phyloP scores from a whole-genome alignment of 1,140 invertebrate genomes.

The Papilio polytes region DNA sequence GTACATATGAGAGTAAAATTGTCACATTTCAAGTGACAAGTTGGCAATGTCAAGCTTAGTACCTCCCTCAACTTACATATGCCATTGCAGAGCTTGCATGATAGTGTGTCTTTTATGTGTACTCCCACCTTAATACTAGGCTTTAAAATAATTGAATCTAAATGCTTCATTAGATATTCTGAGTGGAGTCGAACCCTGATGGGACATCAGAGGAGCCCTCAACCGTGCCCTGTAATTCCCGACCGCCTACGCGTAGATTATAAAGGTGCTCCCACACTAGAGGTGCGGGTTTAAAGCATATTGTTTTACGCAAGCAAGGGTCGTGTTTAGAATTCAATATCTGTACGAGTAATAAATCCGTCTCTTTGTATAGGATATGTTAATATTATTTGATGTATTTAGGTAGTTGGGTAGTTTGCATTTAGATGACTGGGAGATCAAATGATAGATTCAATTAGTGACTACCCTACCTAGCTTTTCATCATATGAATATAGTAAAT shows the following conservation, averaged over 20 bases:
- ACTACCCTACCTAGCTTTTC: no score
- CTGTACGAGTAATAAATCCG: not conserved
- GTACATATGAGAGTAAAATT: no score
- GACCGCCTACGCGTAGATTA: slow-evolving; percentile 7
- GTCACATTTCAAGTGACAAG: no score
- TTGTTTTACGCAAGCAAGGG: not conserved
- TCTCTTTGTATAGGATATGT: not conserved
- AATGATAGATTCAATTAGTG: no score
- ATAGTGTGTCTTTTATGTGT: no score
- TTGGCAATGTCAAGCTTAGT: no score
- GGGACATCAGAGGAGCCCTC: slow-evolving; percentile 6
- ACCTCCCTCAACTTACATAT: no score
- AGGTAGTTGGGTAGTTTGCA: not conserved
- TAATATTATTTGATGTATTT: not conserved
- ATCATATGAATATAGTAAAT: no score
- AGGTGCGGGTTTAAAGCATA: not conserved
- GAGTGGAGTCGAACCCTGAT: not conserved
- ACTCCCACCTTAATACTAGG: no score
- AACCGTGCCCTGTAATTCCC: not conserved
- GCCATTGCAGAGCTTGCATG: no score
- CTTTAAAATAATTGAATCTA: no score
- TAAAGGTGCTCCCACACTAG: slow-evolving; percentile 1
- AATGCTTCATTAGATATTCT: not conserved
- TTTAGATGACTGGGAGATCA: not conserved
- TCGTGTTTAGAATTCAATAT: slow-evolving; percentile 2